Evolutionary conservation across 2,113 vertebrate genomes (phyloP).

Genomic region (Hassar affinis): DNA sequence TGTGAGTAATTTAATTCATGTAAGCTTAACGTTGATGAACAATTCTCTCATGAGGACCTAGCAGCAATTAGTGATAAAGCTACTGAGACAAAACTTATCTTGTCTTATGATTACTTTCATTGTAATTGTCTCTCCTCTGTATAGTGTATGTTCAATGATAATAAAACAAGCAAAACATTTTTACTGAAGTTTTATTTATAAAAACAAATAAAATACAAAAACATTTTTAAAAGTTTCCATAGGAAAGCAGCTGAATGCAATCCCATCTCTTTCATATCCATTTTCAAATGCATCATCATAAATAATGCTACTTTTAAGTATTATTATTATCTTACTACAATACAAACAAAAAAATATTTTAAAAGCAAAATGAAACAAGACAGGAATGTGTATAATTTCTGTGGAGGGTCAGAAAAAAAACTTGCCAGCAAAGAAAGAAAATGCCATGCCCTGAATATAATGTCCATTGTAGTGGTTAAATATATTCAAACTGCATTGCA

Average conservation of each 20-base stretch:
- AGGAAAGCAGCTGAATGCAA: constrained; percentile 92
- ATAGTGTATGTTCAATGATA: background rate
- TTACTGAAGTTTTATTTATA: constrained; percentile 67
- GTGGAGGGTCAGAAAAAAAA: constrained; percentile 60
- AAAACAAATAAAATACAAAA: constrained; percentile 67
- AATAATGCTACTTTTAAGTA: constrained; percentile 19
- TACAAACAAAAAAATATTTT: constrained; percentile 48
- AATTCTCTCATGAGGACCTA: no score
- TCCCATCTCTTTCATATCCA: constrained; percentile 81
- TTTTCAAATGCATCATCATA: constrained; percentile 62
- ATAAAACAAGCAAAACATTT: background rate
- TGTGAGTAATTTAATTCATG: no score
- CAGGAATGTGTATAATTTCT: constrained; percentile 45
- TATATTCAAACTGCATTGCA: constrained; percentile 28
- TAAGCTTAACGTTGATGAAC: no score
- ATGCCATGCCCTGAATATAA: constrained; percentile 21
- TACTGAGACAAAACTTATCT: no score
- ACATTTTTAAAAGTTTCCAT: constrained; percentile 85
- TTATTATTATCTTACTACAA: constrained; percentile 59
- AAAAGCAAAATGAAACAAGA: constrained; percentile 48
- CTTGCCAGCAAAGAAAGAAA: background rate
- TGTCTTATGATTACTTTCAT: no score
- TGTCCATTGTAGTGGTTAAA: constrained; percentile 28
- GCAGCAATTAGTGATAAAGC: no score
- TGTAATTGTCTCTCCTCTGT: background rate